Evolutionary conservation across 1,140 invertebrate species (phyloP), one percentile per base, ranked within the genome.

Genomic region (Drosophila yakuba): DNA sequence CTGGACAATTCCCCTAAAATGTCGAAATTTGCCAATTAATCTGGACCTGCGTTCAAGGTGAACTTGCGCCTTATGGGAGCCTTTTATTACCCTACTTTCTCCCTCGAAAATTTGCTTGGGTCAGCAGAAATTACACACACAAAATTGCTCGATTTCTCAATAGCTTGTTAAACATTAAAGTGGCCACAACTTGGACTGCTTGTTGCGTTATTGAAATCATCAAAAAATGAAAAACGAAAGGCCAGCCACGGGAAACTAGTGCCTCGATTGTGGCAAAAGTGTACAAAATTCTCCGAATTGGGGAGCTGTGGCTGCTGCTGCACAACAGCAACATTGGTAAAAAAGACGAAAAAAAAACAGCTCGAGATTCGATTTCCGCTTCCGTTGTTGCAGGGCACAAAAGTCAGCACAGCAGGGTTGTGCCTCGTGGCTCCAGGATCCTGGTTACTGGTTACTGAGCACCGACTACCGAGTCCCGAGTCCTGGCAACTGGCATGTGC

Each of bases 351-450:
- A 75, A 48, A 82, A 76, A 88, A 88, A 78, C 61, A 83, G 80
- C 78, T 84, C 67, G 88, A 89, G 84, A 89, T 89, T 89, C 84
- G 84, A 89, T 89, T 89, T 89, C 84, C 84, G 84, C 74, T 89
- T 89, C 84, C 84, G 80, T 89, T 83, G 76, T 73, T 89, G 85
- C 80, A 84, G 54, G 67, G 66, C 64, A 78, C 72, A 75, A 74
- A 74, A 59, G 63, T 32, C 52, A 23, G 36, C 47, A 75, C 48
- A 76, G 72, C 60, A 78, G 64, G 59, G 64, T 38, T 66, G 25
- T 66, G 36, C 20, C 68, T 52, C 71, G 61, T 84, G 61, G 45
- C 32, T 39, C 2, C 41, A 15, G 32, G 60, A 32, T 55, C 23
- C 68, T 17, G 20, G 36, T 3, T 55, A 17, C 68, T 17, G 20